These are phyloP conservation scores for Caenorhabditis macrosperma DNA, from an alignment of 2,888 invertebrate genomes.

Conservation along the genomic window DNA sequence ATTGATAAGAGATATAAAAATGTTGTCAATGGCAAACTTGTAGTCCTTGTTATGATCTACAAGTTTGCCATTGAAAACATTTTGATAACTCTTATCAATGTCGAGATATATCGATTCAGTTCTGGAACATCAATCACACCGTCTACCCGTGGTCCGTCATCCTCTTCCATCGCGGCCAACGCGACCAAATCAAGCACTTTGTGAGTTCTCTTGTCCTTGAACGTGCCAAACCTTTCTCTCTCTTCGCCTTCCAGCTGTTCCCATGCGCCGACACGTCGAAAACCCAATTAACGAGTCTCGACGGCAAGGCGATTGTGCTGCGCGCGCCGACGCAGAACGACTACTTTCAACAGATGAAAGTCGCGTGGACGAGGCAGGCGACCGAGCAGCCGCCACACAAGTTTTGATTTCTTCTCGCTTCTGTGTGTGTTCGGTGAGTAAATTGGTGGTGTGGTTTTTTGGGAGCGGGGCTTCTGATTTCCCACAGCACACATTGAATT, in stretches of 20 bases:
- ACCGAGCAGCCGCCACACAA: not conserved
- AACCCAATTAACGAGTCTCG: conserved; percentile 18
- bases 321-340: conserved; percentile 26
- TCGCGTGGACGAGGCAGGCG: conserved; percentile 25
- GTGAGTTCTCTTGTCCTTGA: too few species aligned
- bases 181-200: not conserved
- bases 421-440: not conserved
- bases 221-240: too few species aligned
- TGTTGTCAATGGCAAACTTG: too few species aligned
- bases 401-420: conserved; percentile 4
- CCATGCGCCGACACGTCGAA: not conserved
- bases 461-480: too few species aligned
- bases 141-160: conserved; percentile 30
- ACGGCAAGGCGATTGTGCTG: conserved; percentile 16
- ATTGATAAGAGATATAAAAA: too few species aligned
- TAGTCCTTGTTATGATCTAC: too few species aligned
- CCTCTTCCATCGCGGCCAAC: conserved; percentile 23
- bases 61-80: too few species aligned
- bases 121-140: conserved; percentile 29
- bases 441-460: not conserved
- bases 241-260: conserved; percentile 7
- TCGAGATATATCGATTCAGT: too few species aligned
- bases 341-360: conserved; percentile 34
- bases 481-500: too few species aligned
- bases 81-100: too few species aligned